Percentiles rank a stretch among this genome's conserved stretches.
phyloP scores from a whole-genome alignment of 2,888 invertebrate species.

The Clostera curtula region DNA sequence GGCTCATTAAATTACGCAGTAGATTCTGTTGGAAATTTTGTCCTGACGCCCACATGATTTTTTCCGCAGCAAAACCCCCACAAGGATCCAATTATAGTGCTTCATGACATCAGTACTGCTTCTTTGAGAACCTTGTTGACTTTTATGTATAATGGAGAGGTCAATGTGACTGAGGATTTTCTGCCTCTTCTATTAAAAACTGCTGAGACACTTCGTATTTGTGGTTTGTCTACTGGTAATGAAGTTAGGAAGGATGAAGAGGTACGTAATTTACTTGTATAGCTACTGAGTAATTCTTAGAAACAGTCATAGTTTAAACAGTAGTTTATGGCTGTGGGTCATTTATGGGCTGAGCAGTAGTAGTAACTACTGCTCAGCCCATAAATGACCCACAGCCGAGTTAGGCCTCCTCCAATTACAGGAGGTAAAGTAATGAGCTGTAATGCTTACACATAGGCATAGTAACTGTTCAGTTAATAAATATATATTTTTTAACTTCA shows the following conservation, averaged over 20 bases:
- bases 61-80: conserved; percentile 81
- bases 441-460: no score
- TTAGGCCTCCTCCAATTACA: no score
- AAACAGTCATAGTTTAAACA: no score
- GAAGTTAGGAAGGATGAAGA: conserved; percentile 57
- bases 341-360: no score
- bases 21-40: conserved; percentile 11
- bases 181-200: conserved; percentile 79
- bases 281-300: no score
- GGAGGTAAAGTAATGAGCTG: no score
- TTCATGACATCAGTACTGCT: conserved; percentile 80
- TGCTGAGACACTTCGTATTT: conserved; percentile 80
- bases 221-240: conserved; percentile 78
- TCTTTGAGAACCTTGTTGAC: conserved; percentile 78
- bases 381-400: no score
- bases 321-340: no score
- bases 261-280: conserved; percentile 25
- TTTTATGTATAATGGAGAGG: conserved; percentile 85
- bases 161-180: conserved; percentile 82
- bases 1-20: no score
- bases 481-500: no score
- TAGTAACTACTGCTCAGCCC: no score
- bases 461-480: no score
- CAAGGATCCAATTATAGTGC: conserved; percentile 83
- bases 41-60: conserved; percentile 55